These are phyloP conservation scores for Alectoris magna DNA, from an alignment of 2,797 vertebrate genomes.

Conservation along the genomic window DNA sequence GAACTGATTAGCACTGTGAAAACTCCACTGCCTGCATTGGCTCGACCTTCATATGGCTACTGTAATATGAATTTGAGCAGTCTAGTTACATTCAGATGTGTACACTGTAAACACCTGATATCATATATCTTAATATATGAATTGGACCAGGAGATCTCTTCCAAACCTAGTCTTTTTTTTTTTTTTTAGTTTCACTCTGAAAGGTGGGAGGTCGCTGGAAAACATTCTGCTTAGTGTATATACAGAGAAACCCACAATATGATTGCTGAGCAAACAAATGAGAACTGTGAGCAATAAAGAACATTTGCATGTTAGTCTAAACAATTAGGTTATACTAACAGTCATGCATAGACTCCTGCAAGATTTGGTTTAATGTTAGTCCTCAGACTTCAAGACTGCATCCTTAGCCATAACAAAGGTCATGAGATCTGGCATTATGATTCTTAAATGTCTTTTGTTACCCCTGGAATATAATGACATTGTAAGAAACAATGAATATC, in stretches of 20 bases:
- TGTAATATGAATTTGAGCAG: not conserved
- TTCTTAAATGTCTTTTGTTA: not conserved
- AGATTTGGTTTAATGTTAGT: not conserved
- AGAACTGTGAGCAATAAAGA: not conserved
- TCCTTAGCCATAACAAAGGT: not conserved
- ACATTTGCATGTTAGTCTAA: not conserved
- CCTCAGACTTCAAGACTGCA: not conserved
- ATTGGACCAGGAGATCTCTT: not conserved
- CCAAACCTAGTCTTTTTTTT: not conserved
- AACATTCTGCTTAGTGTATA: not conserved
- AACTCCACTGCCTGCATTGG: not conserved
- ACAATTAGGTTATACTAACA: not conserved
- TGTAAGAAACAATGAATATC: not conserved
- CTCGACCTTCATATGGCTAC: not conserved
- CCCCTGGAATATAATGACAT: not conserved
- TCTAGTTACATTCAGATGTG: not conserved
- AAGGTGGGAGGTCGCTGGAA: not conserved
- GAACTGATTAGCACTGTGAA: not conserved
- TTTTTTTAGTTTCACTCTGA: not conserved
- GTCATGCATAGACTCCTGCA: not conserved
- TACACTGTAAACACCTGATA: not conserved
- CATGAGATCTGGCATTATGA: not conserved
- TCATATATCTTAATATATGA: accelerated
- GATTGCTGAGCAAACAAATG: not conserved
- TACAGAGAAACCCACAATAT: not conserved